Evolutionary conservation across 1,140 invertebrate genomes (phyloP).

Genomic region (Achatina immaculata): DNA sequence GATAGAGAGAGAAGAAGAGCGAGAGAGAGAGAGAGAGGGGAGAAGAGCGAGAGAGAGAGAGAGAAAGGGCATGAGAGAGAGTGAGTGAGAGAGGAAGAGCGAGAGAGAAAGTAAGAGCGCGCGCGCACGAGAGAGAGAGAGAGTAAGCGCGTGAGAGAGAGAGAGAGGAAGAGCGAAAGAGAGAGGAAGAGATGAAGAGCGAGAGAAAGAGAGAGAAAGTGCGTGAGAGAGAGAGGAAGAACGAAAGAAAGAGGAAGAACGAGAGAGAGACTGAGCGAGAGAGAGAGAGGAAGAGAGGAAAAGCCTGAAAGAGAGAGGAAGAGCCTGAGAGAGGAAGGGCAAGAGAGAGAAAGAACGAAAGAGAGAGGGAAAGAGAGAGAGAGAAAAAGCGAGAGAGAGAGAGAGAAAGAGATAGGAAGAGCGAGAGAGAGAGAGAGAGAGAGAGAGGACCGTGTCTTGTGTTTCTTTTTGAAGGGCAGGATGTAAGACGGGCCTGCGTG

Average conservation of each 20-base stretch:
- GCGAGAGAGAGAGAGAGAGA: too few species aligned
- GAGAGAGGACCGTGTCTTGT: too few species aligned
- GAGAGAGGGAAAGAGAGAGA: too few species aligned
- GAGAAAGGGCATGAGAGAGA: not conserved
- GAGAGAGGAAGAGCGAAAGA: slow-evolving; percentile 23
- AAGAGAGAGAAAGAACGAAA: too few species aligned
- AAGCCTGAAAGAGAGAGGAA: slow-evolving; percentile 22
- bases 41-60: too few species aligned
- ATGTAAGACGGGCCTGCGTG: too few species aligned
- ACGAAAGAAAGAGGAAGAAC: too few species aligned
- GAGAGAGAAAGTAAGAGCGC: slow-evolving; percentile 28
- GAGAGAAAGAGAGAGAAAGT: slow-evolving; percentile 33
- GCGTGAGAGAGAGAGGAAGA: slow-evolving; percentile 27
- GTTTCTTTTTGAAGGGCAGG: too few species aligned
- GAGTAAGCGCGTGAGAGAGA: slow-evolving; percentile 13
- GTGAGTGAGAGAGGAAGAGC: slow-evolving; percentile 13
- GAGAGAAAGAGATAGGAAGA: too few species aligned
- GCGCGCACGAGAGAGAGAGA: not conserved
- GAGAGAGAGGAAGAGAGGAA: slow-evolving; percentile 33
- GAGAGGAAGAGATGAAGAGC: slow-evolving; percentile 18
- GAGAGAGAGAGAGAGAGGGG: too few species aligned
- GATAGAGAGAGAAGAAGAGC: too few species aligned
- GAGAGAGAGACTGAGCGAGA: slow-evolving; percentile 22
- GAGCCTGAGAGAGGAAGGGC: not conserved
- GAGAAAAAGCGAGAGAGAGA: too few species aligned